A percentile compares a stretch with the other conserved stretches of the same genome.
These are phyloP conservation scores for Oscheius sp. DNA, from an alignment of 2,888 invertebrate species.

Conservation along the genomic window DNA sequence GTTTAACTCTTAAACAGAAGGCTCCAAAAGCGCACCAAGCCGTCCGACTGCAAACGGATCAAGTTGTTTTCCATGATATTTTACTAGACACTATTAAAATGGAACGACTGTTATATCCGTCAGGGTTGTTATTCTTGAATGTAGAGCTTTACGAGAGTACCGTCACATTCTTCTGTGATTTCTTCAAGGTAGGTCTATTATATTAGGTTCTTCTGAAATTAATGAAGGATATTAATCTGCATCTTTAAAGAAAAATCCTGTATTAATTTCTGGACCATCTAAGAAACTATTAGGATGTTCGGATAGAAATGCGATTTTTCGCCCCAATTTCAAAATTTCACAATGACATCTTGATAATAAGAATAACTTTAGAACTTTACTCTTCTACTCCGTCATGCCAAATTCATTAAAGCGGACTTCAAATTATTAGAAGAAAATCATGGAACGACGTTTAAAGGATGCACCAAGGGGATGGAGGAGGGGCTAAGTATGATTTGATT, in stretches of 20 bases:
- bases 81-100: conserved; percentile 4
- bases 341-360: too few relatives aligned
- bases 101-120: conserved; percentile 7
- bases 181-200: not conserved
- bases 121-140: conserved; percentile 11
- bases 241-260: too few relatives aligned
- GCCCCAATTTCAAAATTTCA: too few relatives aligned
- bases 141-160: conserved; percentile 20
- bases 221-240: too few relatives aligned
- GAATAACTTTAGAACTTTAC: conserved; percentile 19
- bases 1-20: conserved; percentile 8
- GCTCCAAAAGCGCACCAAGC: conserved; percentile 20
- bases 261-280: too few relatives aligned
- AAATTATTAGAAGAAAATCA: conserved; percentile 20
- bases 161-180: conserved; percentile 7
- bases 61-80: conserved; percentile 18
- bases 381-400: not conserved
- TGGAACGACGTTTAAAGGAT: conserved; percentile 15
- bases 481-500: not conserved
- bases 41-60: conserved; percentile 6
- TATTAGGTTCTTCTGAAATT: too few relatives aligned
- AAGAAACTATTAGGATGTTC: too few relatives aligned
- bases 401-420: conserved; percentile 21
- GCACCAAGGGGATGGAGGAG: conserved; percentile 14
- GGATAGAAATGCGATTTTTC: too few relatives aligned